These are phyloP conservation scores for Ptilorrhoa leucosticta DNA, from an alignment of 2,113 vertebrate genomes.

Conservation along the genomic window DNA sequence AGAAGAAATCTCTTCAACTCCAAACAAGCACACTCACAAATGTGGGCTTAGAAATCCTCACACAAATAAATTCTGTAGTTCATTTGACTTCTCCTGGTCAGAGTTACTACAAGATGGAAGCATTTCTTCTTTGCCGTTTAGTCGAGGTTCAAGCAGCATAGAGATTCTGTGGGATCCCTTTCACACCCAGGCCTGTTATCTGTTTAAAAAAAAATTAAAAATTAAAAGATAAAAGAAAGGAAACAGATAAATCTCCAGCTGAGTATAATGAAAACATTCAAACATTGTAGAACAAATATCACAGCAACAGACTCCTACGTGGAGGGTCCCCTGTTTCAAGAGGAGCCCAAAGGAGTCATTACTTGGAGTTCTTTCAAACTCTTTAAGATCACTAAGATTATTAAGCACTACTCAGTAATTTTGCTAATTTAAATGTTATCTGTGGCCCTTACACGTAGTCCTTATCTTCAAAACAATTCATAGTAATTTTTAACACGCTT, in stretches of 20 bases:
- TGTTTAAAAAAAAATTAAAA: background rate
- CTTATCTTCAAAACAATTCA: background rate
- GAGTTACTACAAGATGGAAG: background rate
- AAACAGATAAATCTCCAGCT: background rate
- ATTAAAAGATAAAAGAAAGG: background rate
- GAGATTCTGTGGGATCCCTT: conserved; percentile 61
- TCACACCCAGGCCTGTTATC: conserved; percentile 68
- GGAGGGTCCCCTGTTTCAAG: background rate
- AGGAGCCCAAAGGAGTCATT: background rate
- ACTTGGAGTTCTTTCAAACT: background rate
- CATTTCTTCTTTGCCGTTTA: background rate
- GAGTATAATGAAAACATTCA: background rate
- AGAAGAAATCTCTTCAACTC: background rate
- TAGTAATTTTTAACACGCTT: background rate
- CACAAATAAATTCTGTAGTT: background rate
- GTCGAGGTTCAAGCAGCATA: conserved; percentile 30
- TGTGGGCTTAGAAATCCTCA: background rate
- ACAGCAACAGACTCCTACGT: background rate
- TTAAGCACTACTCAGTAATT: background rate
- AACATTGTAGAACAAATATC: background rate
- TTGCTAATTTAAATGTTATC: background rate
- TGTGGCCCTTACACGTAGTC: background rate
- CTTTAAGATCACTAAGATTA: background rate
- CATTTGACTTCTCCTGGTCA: background rate
- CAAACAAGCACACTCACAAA: background rate